Percentiles rank a stretch among this genome's conserved stretches.
Conservation (phyloP, 2,113 vertebrate species). For the Pollimyrus isidori region DNA sequence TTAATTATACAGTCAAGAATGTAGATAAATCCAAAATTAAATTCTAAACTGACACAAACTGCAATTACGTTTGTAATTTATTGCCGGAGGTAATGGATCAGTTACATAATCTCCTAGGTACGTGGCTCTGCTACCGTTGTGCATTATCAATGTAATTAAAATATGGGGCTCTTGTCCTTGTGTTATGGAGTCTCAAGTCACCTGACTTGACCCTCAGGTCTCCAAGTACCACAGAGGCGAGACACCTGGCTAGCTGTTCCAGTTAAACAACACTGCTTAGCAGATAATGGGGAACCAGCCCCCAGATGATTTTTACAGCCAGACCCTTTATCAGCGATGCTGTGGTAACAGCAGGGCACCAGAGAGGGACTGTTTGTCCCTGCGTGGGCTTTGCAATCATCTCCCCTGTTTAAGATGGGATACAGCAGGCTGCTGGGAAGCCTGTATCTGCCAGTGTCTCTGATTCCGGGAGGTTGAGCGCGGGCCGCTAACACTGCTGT, state of each 20-base stretch:
- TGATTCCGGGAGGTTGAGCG: too few relatives aligned
- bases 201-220: not conserved
- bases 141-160: not conserved
- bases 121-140: not conserved
- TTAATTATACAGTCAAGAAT: not conserved
- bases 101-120: not conserved
- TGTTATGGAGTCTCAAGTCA: not conserved
- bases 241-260: not conserved
- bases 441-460: not conserved
- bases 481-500: not conserved
- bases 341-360: not conserved
- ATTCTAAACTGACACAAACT: not conserved
- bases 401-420: not conserved
- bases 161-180: not conserved
- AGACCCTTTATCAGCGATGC: not conserved
- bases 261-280: not conserved
- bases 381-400: not conserved
- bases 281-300: not conserved
- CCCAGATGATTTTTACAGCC: not conserved
- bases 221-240: not conserved
- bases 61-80: constrained; percentile 5
- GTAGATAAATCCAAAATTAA: not conserved
- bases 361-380: not conserved
- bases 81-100: constrained; percentile 6
- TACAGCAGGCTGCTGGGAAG: not conserved